Conservation (phyloP, 2,888 invertebrate genomes). For the Euphydryas editha region DNA sequence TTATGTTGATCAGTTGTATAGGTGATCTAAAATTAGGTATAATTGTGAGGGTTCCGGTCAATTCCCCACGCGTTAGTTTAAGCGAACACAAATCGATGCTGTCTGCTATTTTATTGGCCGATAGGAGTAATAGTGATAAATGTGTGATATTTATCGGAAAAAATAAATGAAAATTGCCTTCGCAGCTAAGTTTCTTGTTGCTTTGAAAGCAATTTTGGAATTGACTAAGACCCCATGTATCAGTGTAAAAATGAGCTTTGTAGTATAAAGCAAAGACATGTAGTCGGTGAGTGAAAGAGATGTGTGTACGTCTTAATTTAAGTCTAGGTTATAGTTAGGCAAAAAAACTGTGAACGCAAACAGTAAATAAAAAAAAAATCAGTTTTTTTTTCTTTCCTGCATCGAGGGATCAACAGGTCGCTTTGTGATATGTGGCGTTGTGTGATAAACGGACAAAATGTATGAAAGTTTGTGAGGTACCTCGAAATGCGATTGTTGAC, state of each 20-base stretch:
- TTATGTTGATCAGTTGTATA: constrained; percentile 65
- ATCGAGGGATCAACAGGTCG: constrained; percentile 75
- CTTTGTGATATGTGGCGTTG: constrained; percentile 74
- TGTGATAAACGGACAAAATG: constrained; percentile 51
- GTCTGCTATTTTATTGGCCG: constrained; percentile 53
- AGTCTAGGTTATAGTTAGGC: constrained; percentile 82
- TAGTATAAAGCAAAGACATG: constrained; percentile 70
- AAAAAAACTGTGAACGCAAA: constrained; percentile 66
- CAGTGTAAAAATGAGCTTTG: constrained; percentile 65
- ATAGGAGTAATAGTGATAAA: constrained; percentile 56
- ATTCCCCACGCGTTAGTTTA: constrained; percentile 59
- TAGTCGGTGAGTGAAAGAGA: constrained; percentile 49
- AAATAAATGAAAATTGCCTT: constrained; percentile 54
- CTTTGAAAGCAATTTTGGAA: constrained; percentile 63
- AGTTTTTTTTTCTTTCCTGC: constrained; percentile 65
- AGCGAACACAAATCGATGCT: constrained; percentile 48
- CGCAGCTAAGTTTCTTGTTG: constrained; percentile 61
- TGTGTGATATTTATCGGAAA: constrained; percentile 69
- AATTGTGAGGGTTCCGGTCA: constrained; percentile 73
- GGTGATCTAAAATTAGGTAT: constrained; percentile 67
- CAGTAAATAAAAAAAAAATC: constrained; percentile 55
- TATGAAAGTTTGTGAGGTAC: constrained; percentile 54
- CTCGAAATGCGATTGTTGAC: constrained; percentile 68
- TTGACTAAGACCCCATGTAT: constrained; percentile 71
- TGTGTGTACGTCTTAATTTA: constrained; percentile 62